A percentile compares a stretch with the other conserved stretches of the same genome.
phyloP scores from a whole-genome alignment of 2,113 vertebrate genomes.

The Zosterops borbonicus region DNA sequence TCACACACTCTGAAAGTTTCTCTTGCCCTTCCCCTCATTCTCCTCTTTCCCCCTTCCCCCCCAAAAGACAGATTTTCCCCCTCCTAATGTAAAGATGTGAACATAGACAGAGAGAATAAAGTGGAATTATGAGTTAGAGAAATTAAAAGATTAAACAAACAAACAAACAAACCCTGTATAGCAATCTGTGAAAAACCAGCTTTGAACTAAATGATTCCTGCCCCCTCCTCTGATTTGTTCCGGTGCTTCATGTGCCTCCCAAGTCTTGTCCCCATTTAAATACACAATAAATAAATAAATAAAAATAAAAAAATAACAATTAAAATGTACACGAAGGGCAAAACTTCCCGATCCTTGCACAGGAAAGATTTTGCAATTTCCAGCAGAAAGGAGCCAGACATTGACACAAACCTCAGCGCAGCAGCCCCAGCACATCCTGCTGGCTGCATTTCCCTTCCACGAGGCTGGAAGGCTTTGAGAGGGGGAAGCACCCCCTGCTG shows the following conservation, averaged over 20 bases:
- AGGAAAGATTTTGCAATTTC: constrained; percentile 30
- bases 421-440: constrained; percentile 7
- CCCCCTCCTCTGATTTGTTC: not conserved
- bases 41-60: rapidly evolving
- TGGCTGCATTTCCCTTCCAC: not conserved
- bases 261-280: not conserved
- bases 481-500: not conserved
- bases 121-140: not conserved
- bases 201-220: not conserved
- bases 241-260: not conserved
- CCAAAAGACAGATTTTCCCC: rapidly evolving
- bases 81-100: not conserved
- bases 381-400: not conserved
- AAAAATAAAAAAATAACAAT: not conserved
- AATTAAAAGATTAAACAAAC: not conserved
- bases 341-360: not conserved
- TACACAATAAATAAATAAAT: not conserved
- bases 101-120: not conserved
- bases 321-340: not conserved
- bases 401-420: not conserved
- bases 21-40: not conserved
- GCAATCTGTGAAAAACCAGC: not conserved
- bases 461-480: not conserved
- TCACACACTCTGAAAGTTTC: not conserved
- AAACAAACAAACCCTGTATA: not conserved